phyloP scores from a whole-genome alignment of 2,113 vertebrate species.

The Barnardius zonarius region DNA sequence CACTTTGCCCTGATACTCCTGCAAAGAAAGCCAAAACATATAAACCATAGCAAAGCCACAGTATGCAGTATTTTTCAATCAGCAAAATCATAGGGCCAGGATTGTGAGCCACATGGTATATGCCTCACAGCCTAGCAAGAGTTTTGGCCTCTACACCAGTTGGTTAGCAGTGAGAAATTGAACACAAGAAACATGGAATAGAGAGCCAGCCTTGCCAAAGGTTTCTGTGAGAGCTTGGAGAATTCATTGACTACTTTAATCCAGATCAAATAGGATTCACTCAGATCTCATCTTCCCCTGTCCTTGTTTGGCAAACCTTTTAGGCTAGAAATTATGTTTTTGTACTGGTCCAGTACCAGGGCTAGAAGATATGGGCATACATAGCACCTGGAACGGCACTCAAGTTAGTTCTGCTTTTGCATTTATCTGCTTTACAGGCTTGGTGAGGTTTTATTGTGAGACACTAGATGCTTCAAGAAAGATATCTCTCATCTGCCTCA shows the following conservation, averaged over 20 bases:
- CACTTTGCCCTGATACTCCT: neutral
- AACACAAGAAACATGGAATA: neutral
- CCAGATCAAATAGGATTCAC: neutral
- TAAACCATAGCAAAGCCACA: neutral
- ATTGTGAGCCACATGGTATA: too few species aligned
- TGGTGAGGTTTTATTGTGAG: neutral
- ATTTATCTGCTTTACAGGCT: neutral
- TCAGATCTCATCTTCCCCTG: neutral
- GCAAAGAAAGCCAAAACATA: neutral
- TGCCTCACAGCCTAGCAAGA: neutral
- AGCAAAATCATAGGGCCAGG: neutral
- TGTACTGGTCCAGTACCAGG: neutral
- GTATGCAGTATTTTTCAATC: too few species aligned
- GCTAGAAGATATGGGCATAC: accelerated
- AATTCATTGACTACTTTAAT: neutral
- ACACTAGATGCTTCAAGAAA: neutral
- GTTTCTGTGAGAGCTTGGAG: neutral
- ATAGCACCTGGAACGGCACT: neutral
- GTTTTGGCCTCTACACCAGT: neutral
- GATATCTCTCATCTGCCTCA: neutral
- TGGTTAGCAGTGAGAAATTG: neutral
- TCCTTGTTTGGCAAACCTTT: neutral
- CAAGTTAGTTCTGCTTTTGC: neutral
- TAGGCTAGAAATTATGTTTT: neutral
- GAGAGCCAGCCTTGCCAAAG: neutral